Base-by-base conservation (phyloP, 1,140 invertebrate species). In the Eumeta japonica region DNA sequence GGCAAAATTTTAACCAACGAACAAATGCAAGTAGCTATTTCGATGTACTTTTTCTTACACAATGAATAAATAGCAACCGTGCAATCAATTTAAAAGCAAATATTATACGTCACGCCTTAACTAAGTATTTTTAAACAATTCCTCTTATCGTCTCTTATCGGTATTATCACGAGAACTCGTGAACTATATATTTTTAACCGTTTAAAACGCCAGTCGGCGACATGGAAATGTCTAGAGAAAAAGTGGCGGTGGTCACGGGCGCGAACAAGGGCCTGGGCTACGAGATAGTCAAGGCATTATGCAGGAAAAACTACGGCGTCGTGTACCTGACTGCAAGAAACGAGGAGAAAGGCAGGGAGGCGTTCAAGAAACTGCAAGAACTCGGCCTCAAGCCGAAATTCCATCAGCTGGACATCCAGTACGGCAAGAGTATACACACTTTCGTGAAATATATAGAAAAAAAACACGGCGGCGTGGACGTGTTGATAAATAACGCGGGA, bases 401-500 rank as follows among this genome's bases (percentile, higher is more conserved):
- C 51, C 82, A 87, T 51, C 80, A 86, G 57, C 63, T 90, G 13
- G 87, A 90, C 52, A 77, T 90, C 27, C n/a, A n/a, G 28, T 62
- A 84, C 46, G 35, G 55, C 1, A 54, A 77, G 13, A 88, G 84
- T 54, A 75, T 88, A 18, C 46, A 68, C n/a, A 62, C 48, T 11
- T 79, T 89, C 33, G 45, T 62, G 1, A 55, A 78, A 20, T 81
- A 76, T 49, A 52, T 93, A 0, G 64, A 80, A 50, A 52, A 79
- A 17, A 79, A 75, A 30, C 78, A 92, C 64, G 81, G 79, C 28
- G 83, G 86, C 12, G 58, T 94, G 5, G 87, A 92, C 72, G 55
- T 93, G 17, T 60, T 93, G 3, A 79, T 94, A 10, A 93, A 92
- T 56, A 94, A 94, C 77, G 90, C 90, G 28, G 90, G 83, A 0